Conservation (phyloP, 2,797 vertebrate genomes). For the Arremon aurantiirostris region DNA sequence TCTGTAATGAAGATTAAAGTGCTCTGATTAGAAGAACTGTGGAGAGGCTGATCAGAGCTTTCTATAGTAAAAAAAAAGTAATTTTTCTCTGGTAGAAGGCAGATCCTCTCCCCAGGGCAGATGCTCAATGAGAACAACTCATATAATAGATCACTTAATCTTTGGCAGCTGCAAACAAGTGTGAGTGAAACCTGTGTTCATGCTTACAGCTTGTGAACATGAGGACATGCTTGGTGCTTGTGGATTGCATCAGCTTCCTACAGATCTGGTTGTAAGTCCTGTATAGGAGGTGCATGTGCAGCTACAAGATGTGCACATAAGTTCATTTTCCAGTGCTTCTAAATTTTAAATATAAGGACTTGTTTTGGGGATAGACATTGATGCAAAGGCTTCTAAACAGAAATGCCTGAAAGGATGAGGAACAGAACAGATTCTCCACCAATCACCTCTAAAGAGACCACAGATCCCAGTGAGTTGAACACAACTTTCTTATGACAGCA, state of each 20-base stretch:
- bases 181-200: accelerated
- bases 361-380: background rate
- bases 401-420: background rate
- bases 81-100: background rate
- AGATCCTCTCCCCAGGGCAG: background rate
- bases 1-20: background rate
- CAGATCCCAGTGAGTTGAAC: background rate
- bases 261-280: background rate
- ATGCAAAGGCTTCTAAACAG: background rate
- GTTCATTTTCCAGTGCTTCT: background rate
- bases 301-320: background rate
- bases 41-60: background rate
- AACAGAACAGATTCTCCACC: background rate
- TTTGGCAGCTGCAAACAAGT: background rate
- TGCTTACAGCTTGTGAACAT: background rate
- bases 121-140: background rate
- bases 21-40: background rate
- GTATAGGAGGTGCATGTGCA: background rate
- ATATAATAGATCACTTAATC: background rate
- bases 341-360: background rate
- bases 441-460: background rate
- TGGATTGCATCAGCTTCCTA: background rate
- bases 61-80: background rate
- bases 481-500: background rate
- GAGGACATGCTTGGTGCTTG: background rate